Evolutionary conservation across 2,797 vertebrate genomes (phyloP), one percentile per base, ranked within the genome.

Genomic region (Nasua narica): DNA sequence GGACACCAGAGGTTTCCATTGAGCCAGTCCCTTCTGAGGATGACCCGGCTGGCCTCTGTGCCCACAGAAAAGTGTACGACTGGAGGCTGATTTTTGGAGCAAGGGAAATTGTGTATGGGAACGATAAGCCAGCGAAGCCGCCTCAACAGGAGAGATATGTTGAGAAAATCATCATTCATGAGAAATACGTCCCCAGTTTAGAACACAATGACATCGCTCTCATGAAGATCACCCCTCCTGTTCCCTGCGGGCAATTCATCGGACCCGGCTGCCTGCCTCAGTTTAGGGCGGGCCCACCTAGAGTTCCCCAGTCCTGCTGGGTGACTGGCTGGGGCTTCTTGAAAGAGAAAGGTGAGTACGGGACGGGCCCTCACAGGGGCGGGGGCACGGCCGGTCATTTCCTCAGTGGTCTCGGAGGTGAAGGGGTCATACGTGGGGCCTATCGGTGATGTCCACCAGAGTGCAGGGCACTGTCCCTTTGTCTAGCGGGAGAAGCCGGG

Each of bases 291-390:
- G 97, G 94, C 48, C 95, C 82, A 4, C 95, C 97, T 32, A 65
- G 48, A 35, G 3, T 56, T 4, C 82, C 97, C 60, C 96, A 97
- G 95, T 35, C 32, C 32, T 98, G 98, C 87, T 96, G 9, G 35
- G 50, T 90, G 98, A 92, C 95, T 92, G 97, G 98, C 87, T 98
- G 97, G 98, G 98, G 97, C 8, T 97, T 70, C 70, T 8, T 92
- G 18, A 46, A 25, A 4, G 97, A 98, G 81, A 65, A 87, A 0
- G 97, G 98, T 98, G 78, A 98, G 98, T 78, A 32, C 1, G 0
- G 72, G 32, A 52, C 8, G 82, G 10, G 3, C 3, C 25, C 35
- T 11, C 10, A 4, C 14, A 9, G 9, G 70, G 94, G 12, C 60
- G 93, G 58, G 2, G 37, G 9, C 8, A 2, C 3, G 8, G 78